Evolutionary conservation across 2,888 invertebrate species (phyloP), one percentile per base, ranked within the genome.

Genomic region (Conus canariensis): DNA sequence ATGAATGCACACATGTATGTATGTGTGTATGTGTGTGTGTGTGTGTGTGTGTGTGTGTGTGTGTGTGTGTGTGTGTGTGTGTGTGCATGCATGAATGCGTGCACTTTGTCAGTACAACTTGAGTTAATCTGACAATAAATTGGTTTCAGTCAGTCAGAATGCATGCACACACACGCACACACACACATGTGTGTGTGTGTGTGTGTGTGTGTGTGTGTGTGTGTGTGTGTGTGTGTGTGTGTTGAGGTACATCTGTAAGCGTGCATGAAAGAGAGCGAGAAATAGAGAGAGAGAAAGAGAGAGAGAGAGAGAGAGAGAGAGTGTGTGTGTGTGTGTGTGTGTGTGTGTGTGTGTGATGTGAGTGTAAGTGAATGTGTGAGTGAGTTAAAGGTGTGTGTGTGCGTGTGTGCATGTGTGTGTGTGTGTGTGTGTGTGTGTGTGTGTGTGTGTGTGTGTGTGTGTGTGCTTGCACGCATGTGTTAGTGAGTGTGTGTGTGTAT

Each of bases 401-500:
- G 74, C n/a, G 30, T 60, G 45, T 82, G 64, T 64, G 30, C 19
- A 9, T 6, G 14, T n/a, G 56, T 64, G 83, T 59, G 64, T 59
- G 83, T 59, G 59, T 80, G 45, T 56, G 77, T 58, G n/a, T 70
- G 58, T 58, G n/a, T 70, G n/a, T 77, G 56, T 59, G 45, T 14
- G 74, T 74, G 74, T 25, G 74, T 74, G n/a, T 25, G 74, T 74
- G 74, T 74, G 74, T 74, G 70, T 70, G 70, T 1, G 70, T 70
- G 70, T 22, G 70, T 70, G 70, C 8, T 3, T 70, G 70, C 8
- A 19, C 19, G 70, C 8, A 19, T 70, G 70, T n/a, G 74, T 74
- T 19, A n/a, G 74, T 74, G 74, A 6, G n/a, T 74, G 74, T 74
- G 74, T 74, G 74, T 74, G 74, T 74, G 74, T 74, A n/a, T 74